phyloP scores from a whole-genome alignment of 1,140 invertebrate genomes.

The Ceratina calcarata region DNA sequence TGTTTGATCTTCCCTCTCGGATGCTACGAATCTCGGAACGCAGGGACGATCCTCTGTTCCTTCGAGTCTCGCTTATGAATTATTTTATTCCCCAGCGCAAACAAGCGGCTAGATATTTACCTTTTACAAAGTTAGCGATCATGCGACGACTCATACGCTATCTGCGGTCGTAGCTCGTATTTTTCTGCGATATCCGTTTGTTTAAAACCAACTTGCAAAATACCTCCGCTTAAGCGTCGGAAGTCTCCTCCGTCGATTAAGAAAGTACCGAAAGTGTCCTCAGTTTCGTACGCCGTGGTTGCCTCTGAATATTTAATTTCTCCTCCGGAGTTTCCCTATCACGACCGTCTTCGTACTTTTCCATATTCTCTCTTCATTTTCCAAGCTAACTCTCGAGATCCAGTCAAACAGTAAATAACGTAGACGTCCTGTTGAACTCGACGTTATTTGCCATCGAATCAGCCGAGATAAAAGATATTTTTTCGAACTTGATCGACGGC shows the following conservation, averaged over 20 bases:
- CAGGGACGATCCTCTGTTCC: not conserved
- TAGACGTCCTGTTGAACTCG: not conserved
- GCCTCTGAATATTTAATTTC: conserved; percentile 59
- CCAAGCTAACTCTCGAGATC: conserved; percentile 30
- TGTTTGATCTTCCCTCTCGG: not conserved
- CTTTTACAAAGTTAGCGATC: too few relatives aligned
- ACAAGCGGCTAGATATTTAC: too few relatives aligned
- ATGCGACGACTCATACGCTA: too few relatives aligned
- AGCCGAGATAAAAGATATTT: too few relatives aligned
- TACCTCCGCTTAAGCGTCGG: conserved; percentile 47
- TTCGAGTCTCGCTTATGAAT: not conserved
- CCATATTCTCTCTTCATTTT: conserved; percentile 27
- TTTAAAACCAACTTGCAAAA: conserved; percentile 38
- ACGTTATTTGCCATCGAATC: not conserved
- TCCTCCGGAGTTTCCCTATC: conserved; percentile 43
- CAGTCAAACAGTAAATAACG: not conserved
- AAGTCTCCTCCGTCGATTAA: conserved; percentile 45
- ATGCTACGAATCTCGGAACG: not conserved
- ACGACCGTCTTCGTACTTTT: not conserved
- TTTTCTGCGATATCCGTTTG: not conserved
- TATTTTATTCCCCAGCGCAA: too few relatives aligned
- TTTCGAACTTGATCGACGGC: too few relatives aligned
- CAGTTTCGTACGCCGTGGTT: conserved; percentile 24
- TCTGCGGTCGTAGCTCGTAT: too few relatives aligned
- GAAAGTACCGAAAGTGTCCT: conserved; percentile 55